phyloP scores from a whole-genome alignment of 2,113 vertebrate genomes.

The Cairina moschata region DNA sequence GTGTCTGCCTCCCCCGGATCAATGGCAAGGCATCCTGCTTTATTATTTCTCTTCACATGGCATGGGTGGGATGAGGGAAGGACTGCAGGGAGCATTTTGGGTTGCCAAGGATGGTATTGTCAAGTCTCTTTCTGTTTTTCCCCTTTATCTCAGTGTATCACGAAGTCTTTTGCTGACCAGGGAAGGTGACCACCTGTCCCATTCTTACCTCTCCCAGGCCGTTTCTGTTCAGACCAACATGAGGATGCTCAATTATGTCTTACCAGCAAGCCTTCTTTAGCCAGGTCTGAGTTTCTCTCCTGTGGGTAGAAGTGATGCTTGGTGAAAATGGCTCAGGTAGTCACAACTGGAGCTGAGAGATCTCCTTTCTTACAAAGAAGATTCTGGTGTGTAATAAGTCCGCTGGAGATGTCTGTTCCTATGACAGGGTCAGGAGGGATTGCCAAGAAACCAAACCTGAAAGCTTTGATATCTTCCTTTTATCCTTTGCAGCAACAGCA shows the following conservation, averaged over 20 bases:
- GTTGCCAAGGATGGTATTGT: neutral
- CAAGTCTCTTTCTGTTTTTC: neutral
- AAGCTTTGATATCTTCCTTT: neutral
- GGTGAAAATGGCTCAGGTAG: neutral
- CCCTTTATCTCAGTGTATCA: neutral
- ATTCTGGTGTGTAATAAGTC: neutral
- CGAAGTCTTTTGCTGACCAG: neutral
- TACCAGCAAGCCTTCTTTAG: neutral
- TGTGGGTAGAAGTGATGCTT: neutral
- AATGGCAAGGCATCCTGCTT: neutral
- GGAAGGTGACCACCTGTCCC: neutral
- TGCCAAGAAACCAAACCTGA: neutral
- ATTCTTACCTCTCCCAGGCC: neutral
- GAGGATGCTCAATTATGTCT: neutral
- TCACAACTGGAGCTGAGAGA: neutral
- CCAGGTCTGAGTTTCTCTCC: neutral
- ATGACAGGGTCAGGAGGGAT: neutral
- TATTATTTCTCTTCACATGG: neutral
- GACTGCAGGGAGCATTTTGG: neutral
- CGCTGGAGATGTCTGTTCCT: neutral
- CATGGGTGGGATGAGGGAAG: neutral
- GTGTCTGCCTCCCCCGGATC: neutral
- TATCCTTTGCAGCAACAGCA: neutral
- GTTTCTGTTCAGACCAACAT: neutral
- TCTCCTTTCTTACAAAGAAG: neutral